A percentile compares a stretch with the other conserved stretches of the same genome.
Evolutionary conservation across 2,888 invertebrate species (phyloP).

Genomic region (Protonemura montana): DNA sequence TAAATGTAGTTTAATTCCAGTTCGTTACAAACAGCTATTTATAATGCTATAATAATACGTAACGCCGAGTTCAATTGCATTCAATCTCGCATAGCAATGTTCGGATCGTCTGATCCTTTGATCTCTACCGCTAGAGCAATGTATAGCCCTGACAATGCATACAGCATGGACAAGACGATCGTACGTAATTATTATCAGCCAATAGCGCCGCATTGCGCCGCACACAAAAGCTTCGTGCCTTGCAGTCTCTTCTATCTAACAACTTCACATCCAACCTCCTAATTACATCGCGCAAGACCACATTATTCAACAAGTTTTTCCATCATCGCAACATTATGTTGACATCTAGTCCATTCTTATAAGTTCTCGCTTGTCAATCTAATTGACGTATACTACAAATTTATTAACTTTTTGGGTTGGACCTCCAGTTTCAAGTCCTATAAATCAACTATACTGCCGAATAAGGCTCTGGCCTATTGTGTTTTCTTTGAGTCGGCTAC

Average conservation of each 20-base stretch:
- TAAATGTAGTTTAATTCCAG: constrained; percentile 35
- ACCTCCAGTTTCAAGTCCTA: neutral
- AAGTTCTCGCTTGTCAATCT: constrained; percentile 23
- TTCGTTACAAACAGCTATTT: constrained; percentile 26
- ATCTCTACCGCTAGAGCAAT: constrained; percentile 25
- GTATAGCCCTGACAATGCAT: constrained; percentile 2
- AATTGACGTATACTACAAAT: constrained; percentile 35
- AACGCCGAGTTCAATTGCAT: constrained; percentile 20
- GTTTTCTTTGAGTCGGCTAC: neutral
- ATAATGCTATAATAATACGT: neutral
- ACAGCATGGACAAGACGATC: neutral
- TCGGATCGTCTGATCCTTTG: neutral
- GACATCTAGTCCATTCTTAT: constrained; percentile 10
- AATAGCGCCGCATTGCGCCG: neutral
- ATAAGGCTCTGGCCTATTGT: constrained; percentile 17
- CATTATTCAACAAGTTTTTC: constrained; percentile 38
- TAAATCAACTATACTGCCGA: constrained; percentile 17
- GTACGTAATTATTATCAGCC: constrained; percentile 19
- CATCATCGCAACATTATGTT: constrained; percentile 22
- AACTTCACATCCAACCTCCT: constrained; percentile 10
- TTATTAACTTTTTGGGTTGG: constrained; percentile 33
- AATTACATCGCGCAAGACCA: constrained; percentile 32
- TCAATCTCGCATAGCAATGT: constrained; percentile 2
- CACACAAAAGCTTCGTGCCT: neutral
- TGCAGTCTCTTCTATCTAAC: neutral